phyloP scores from a whole-genome alignment of 1,140 invertebrate species.

The Bombus vancouverensis region DNA sequence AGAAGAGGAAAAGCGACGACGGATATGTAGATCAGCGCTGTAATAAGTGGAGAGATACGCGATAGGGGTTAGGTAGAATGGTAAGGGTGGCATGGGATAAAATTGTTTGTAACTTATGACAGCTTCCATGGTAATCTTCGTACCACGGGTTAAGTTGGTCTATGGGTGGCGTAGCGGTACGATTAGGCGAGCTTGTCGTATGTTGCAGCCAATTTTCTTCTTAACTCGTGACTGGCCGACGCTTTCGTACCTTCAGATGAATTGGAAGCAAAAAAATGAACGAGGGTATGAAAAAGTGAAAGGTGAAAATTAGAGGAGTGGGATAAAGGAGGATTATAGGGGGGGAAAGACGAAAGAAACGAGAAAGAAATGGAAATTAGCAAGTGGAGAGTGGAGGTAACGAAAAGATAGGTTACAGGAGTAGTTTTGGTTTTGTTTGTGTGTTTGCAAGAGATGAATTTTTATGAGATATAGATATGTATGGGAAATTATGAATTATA shows the following conservation, averaged over 20 bases:
- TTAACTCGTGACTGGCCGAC: neutral
- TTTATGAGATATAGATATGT: no score
- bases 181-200: neutral
- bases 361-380: neutral
- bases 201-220: conserved; percentile 30
- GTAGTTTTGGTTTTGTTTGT: no score
- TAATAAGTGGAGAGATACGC: neutral
- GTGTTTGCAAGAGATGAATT: no score
- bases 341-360: neutral
- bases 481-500: no score
- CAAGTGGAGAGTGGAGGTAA: no score
- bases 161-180: neutral
- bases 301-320: neutral
- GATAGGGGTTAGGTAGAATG: neutral
- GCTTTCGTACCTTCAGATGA: neutral
- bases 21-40: neutral
- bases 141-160: neutral
- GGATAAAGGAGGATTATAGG: neutral
- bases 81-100: neutral
- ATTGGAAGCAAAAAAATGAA: neutral
- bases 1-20: neutral
- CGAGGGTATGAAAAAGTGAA: neutral
- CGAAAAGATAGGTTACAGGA: no score
- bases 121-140: neutral
- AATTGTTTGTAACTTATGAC: conserved; percentile 35